Base-by-base conservation (phyloP, 2,888 invertebrate genomes). In the Polymixis flavicincta region DNA sequence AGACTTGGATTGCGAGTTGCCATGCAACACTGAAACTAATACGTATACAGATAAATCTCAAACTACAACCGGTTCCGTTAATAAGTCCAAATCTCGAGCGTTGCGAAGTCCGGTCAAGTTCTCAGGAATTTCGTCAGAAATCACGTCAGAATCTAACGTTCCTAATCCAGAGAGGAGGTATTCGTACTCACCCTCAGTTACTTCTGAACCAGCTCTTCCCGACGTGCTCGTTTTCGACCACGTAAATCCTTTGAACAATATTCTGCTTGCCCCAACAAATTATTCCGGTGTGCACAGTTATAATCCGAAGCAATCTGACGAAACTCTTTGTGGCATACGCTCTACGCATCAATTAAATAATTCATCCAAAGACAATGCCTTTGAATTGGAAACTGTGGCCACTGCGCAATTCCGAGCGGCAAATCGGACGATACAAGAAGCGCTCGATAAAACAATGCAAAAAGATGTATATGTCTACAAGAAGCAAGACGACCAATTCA, bases 241-340 rank as follows among this genome's bases (percentile, higher is more conserved):
- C 8, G 32, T 74, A 0, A 96, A 96, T 80, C 96, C 96, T 0
- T 85, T 96, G 19, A 96, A 96, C 74, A 96, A 96, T 78, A 84
- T 96, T 4, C 66, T 93, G 0, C 61, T 95, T 0, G 83, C 87
- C 0, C 89, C 92, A 0, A 64, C 87, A 0, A 86, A 90, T 65
- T 82, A 76, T 13, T 67, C 83, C 0, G 87, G 92, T 13, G 91
- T 86, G 0, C 95, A 95, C 57, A 86, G 78, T 65, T 95, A 95
- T 73, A 87, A 93, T 48, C 94, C 95, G 0, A 73, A 74, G 0
- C 77, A 63, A 54, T 85, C 89, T 0, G 76, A 71, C 0, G 87
- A 87, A 0, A 76, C 76, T 0, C 19, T 87, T 0, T 50, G 69
- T 19, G 68, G 25, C 7, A 50, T 68, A 1, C 86, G 63, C 5